These are phyloP conservation scores for Odobenus rosmarus DNA, from an alignment of 2,113 vertebrate genomes.

Conservation along the genomic window DNA sequence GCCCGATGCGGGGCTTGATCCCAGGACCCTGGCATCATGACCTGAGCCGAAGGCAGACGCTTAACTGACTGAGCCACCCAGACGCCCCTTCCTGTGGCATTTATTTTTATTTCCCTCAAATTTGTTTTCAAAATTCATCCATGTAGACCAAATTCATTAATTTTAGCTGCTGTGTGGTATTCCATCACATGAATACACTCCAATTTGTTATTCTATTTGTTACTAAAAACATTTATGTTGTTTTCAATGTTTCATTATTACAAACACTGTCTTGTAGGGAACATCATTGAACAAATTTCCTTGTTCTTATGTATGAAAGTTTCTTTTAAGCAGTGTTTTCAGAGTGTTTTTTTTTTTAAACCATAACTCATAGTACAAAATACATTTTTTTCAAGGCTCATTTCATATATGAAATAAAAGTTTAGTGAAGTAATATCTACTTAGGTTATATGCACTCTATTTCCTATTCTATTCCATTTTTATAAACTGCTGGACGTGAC, in stretches of 20 bases:
- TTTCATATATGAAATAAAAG: slow-evolving; percentile 2
- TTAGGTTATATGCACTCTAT: background rate
- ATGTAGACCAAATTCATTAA: background rate
- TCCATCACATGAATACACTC: background rate
- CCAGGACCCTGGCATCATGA: too few species aligned
- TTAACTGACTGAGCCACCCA: too few species aligned
- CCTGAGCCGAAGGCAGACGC: too few species aligned
- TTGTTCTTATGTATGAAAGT: background rate
- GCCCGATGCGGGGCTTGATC: too few species aligned
- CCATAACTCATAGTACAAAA: background rate
- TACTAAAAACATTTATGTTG: background rate
- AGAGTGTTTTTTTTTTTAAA: background rate
- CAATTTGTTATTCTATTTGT: background rate
- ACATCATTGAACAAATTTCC: background rate
- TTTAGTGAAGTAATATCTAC: background rate
- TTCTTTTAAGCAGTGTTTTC: slow-evolving; percentile 20
- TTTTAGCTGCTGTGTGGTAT: background rate
- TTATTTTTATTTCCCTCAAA: slow-evolving; percentile 32
- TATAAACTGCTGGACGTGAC: background rate
- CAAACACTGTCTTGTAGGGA: background rate
- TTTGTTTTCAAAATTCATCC: slow-evolving; percentile 21
- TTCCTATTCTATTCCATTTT: slow-evolving; percentile 27
- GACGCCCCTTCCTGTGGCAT: too few species aligned
- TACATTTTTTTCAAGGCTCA: slow-evolving; percentile 1
- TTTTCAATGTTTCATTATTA: background rate